Base-by-base conservation (phyloP, 1,140 invertebrate genomes). In the Armadillidium nasatum region DNA sequence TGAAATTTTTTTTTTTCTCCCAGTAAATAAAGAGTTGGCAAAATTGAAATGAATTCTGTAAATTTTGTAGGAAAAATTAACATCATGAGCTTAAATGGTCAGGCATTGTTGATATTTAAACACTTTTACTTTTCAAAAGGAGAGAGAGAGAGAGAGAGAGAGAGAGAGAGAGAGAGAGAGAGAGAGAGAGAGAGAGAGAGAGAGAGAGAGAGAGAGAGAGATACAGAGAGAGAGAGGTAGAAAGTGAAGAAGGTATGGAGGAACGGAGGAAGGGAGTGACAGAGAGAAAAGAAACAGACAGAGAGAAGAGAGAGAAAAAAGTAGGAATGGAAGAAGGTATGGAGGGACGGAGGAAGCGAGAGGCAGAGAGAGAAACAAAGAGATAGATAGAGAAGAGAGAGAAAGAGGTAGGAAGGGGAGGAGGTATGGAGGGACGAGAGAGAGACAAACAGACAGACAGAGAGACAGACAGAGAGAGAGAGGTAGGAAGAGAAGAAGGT, bases 141-240 rank as follows among this genome's bases (percentile, higher is more conserved):
- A 68, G 66, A 11, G 10, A 68, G 66, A n/a, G 66, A 21, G n/a
- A 23, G 66, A 21, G 66, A 15, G 66, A 19, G n/a, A 23, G 66
- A 68, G n/a, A 21, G 66, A 68, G 66, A 21, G n/a, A 68, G 66
- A 15, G 9, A 21, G 7, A 15, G 13, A 21, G 7, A 15, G 66
- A 67, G 7, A 67, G 13, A 15, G 66, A 67, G 13, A 15, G 69
- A 71, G 69, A 15, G 33, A 71, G 69, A 43, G 33, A 22, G 10
- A 43, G 69, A 22, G 69, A 43, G 22, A 19, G n/a, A 23, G 66
- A 68, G n/a, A 21, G 66, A 68, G 66, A 21, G n/a, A 68, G 66
- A 15, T 0, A 21, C 0, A 15, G 13, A 21, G 7, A 15, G 66
- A 67, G 7, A 67, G 13, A 15, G 66, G 15, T 0, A 15, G 69